phyloP scores from a whole-genome alignment of 2,888 invertebrate genomes.

The Cybosia mesomella region DNA sequence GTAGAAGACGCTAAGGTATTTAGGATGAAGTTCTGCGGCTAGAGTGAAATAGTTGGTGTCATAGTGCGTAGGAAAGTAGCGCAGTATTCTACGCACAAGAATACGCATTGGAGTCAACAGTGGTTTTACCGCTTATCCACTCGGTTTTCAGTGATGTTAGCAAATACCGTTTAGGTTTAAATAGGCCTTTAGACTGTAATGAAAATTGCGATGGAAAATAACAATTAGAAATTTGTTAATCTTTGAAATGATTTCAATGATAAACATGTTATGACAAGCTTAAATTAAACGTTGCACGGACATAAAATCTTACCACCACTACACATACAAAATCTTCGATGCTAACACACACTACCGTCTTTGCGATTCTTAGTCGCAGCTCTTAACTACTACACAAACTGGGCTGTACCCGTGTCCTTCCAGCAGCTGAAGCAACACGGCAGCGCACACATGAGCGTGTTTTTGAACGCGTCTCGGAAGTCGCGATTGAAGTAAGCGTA shows the following conservation, averaged over 20 bases:
- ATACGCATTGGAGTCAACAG: too few relatives aligned
- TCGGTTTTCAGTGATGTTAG: too few relatives aligned
- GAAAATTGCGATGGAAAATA: too few relatives aligned
- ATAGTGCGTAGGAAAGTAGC: too few relatives aligned
- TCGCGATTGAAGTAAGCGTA: constrained; percentile 89
- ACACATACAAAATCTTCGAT: constrained; percentile 21
- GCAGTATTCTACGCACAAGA: too few relatives aligned
- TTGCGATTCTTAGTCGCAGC: constrained; percentile 54
- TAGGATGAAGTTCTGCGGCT: too few relatives aligned
- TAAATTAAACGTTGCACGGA: constrained; percentile 17
- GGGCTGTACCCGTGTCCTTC: constrained; percentile 88
- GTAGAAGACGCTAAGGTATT: too few relatives aligned
- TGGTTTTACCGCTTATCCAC: too few relatives aligned
- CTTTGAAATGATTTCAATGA: background rate
- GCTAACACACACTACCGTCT: constrained; percentile 26
- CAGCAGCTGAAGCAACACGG: constrained; percentile 93
- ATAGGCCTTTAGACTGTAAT: too few relatives aligned
- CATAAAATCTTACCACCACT: constrained; percentile 8
- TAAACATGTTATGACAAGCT: constrained; percentile 5
- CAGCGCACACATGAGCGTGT: constrained; percentile 94
- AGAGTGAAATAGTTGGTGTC: too few relatives aligned
- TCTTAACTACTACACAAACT: constrained; percentile 83
- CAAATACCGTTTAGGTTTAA: too few relatives aligned
- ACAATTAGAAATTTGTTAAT: too few relatives aligned
- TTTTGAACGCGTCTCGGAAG: constrained; percentile 98